Evolutionary conservation across 1,140 invertebrate genomes (phyloP), one percentile per base, ranked within the genome.

Genomic region (Brachionus koreanus): DNA sequence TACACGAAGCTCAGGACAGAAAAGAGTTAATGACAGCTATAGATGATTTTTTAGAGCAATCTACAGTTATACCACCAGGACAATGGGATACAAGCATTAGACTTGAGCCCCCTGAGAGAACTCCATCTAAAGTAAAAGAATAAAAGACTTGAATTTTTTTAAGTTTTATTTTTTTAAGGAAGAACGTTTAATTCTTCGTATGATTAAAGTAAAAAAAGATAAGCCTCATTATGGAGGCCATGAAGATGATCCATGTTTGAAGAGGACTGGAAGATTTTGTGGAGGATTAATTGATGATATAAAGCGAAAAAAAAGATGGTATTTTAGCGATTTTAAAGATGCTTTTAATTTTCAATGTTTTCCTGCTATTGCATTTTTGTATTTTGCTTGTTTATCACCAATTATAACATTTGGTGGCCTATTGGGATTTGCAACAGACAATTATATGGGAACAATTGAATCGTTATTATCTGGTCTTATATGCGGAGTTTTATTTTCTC

Each of bases 361-460:
- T 3, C 97, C 97, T 6, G 95, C 97, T 0, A 96, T 97, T 91
- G 94, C 97, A 85, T 98, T 99, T 89, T 90, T 98, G 13, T 99
- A 98, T 87, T 98, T 99, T 87, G 97, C 97, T 46, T 97, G 96
- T 88, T 90, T 99, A 13, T 97, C 97, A 0, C 97, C 97, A 0
- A 98, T 97, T 83, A 96, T 98, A 82, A 98, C 96, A 0, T 98
- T 98, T 87, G 95, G 95, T 72, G 97, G 97, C 9, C 90, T 99
- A 4, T 89, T 99, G 16, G 93, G 95, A 65, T 93, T 97, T 89
- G 97, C 95, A 3, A 99, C 97, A 0, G 93, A 94, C 35, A 94
- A 95, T 86, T 93, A 96, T 86, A 98, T 99, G 90, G 97, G 96
- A 3, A 96, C 97, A 0, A 96, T 99, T 93, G 97, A 99, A 89